Evolutionary conservation across 2,888 invertebrate genomes (phyloP), one percentile per base, ranked within the genome.

Genomic region (Ophion obscuratus): DNA sequence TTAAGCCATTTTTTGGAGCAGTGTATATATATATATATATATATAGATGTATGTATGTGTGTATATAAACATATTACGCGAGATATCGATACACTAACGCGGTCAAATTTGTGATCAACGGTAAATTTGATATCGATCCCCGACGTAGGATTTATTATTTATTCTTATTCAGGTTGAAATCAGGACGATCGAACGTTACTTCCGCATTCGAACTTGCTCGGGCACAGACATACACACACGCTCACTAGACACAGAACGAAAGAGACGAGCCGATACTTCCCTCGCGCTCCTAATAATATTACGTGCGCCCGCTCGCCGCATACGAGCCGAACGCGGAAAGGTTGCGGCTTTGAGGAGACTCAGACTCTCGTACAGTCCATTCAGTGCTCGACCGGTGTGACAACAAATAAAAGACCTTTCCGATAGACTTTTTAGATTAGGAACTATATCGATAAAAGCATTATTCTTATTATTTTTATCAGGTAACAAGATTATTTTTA

Each of bases 211-310:
- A 24, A 71, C 11, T 57, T n/a, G 40, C 62, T 53, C 31, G 47
- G 14, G 44, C 27, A 24, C 24, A 66, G 20, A 20, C 24, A 77
- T 53, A 53, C 59, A 17, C 47, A 20, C 31, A 17, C 10, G 44
- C 44, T 4, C 47, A 67, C n/a, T 2, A n/a, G 31, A 67, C 64
- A 75, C 17, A 64, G 47, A 77, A 77, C 77, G 77, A 77, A 77
- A 59, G 57, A 77, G 67, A 64, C 67, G 77, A 57, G 57, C 64
- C 67, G 67, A 77, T 77, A 67, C 24, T 77, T 67, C 40, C 40
- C 47, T 47, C 47, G 47, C 36, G 36, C 67, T 67, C 77, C 64
- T 77, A 77, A 76, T 76, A 67, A 77, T 67, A 77, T 77, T 77
- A 77, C 77, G 77, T 77, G 57, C 31, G 53, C 67, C 57, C 64